Evolutionary conservation across 2,888 invertebrate species (phyloP).

Genomic region (Plagodis dolabraria): DNA sequence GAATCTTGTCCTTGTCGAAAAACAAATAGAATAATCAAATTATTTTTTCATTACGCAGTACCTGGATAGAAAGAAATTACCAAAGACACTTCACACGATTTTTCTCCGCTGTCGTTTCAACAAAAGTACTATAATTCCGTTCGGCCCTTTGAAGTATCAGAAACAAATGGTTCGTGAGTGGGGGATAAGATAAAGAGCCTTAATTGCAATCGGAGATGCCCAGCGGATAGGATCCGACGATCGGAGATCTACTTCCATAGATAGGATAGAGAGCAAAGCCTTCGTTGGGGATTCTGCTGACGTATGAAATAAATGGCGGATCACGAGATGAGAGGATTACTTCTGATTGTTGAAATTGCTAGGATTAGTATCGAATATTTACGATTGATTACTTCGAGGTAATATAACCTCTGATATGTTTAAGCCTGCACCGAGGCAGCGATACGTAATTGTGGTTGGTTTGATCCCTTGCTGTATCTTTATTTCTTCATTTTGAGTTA

Average conservation of each 20-base stretch:
- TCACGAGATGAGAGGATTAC: constrained; percentile 8
- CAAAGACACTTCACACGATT: constrained; percentile 27
- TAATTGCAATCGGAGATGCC: constrained; percentile 50
- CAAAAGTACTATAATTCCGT: constrained; percentile 36
- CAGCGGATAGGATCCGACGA: constrained; percentile 10
- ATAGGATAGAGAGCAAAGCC: constrained; percentile 6
- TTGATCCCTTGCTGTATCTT: no score
- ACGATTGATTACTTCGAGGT: neutral
- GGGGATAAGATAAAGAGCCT: constrained; percentile 42
- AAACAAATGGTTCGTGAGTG: constrained; percentile 39
- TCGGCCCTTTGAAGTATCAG: constrained; percentile 39
- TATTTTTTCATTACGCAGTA: constrained; percentile 3
- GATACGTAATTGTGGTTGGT: no score
- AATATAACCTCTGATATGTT: neutral
- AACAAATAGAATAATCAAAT: constrained; percentile 5
- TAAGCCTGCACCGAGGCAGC: no score
- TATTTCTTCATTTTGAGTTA: no score
- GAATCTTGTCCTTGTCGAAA: neutral
- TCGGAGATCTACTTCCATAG: constrained; percentile 3
- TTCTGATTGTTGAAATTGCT: neutral
- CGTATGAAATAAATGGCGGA: constrained; percentile 20
- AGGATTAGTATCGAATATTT: constrained; percentile 3
- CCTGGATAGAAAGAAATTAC: constrained; percentile 30
- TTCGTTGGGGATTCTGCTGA: constrained; percentile 11
- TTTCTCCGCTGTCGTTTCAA: constrained; percentile 20